Percentiles rank a stretch among this genome's conserved stretches.
Conservation (phyloP, 2,797 vertebrate species). For the Thamnophis elegans region DNA sequence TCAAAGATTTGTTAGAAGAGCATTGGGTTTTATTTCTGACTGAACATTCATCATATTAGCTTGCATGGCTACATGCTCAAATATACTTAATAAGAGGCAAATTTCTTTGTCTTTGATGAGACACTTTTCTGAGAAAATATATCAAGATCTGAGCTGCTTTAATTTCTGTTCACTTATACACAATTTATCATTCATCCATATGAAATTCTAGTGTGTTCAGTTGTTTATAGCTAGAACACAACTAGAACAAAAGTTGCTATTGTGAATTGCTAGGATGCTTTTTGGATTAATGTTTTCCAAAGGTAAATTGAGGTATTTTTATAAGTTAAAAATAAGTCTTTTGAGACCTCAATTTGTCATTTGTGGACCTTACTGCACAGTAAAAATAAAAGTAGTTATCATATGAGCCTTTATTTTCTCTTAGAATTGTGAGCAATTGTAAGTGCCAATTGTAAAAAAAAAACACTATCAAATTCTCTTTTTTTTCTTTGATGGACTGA, state of each 20-base stretch:
- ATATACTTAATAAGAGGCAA: neutral
- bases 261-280: neutral
- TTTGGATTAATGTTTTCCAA: neutral
- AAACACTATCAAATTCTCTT: neutral
- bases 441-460: neutral
- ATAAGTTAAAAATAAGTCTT: neutral
- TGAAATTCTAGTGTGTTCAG: neutral
- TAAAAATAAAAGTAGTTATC: neutral
- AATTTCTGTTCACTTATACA: neutral
- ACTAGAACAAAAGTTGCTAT: neutral
- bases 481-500: neutral
- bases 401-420: neutral
- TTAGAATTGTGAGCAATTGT: neutral
- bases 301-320: neutral
- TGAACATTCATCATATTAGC: neutral
- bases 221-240: neutral
- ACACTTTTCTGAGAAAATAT: neutral
- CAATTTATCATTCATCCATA: neutral
- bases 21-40: neutral
- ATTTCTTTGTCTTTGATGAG: neutral
- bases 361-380: neutral
- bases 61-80: neutral
- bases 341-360: neutral
- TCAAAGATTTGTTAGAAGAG: neutral
- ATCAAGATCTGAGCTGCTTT: neutral